phyloP scores from a whole-genome alignment of 2,113 vertebrate species.

The Spermophilus dauricus region DNA sequence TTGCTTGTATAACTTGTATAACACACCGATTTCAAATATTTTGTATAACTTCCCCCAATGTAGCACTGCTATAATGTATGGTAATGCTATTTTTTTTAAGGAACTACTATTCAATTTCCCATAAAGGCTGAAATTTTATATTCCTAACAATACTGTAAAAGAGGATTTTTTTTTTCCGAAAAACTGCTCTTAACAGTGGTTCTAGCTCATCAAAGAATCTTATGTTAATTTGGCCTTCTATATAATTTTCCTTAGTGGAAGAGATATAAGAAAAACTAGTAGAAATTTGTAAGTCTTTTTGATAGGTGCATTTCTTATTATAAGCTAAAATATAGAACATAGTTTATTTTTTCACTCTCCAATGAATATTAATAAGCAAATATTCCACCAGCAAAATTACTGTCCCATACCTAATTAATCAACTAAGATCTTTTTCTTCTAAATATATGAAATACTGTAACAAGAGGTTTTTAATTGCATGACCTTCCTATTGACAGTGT shows the following conservation, averaged over 20 bases:
- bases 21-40: background rate
- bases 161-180: background rate
- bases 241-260: background rate
- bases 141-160: background rate
- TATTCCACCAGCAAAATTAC: background rate
- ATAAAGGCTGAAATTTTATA: background rate
- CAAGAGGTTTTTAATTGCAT: background rate
- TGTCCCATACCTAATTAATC: background rate
- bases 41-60: background rate
- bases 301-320: background rate
- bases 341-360: background rate
- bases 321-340: constrained; percentile 21
- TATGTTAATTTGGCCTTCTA: constrained; percentile 12
- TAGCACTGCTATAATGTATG: background rate
- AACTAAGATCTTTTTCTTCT: background rate
- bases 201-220: background rate
- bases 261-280: background rate
- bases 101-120: background rate
- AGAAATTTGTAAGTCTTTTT: background rate
- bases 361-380: background rate
- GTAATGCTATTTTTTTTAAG: background rate
- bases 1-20: background rate
- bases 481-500: background rate
- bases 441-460: background rate
- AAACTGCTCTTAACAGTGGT: background rate